These are phyloP conservation scores for Microctenopoma steveboyesi DNA, from an alignment of 2,797 vertebrate species.

Conservation along the genomic window DNA sequence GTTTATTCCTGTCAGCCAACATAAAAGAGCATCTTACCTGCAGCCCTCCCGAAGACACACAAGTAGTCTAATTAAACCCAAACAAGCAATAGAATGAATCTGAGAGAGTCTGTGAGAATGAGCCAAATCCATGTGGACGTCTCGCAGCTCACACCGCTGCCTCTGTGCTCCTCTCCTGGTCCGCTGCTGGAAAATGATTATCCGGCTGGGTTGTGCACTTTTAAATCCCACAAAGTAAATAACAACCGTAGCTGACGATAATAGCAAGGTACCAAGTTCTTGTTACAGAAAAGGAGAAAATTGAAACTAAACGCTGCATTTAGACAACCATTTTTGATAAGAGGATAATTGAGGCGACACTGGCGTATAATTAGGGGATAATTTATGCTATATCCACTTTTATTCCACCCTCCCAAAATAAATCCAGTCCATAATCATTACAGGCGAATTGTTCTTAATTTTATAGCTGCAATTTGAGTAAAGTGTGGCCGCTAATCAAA, in stretches of 20 bases:
- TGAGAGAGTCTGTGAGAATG: conserved; percentile 4
- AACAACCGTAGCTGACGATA: conserved; percentile 97
- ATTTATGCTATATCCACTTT: conserved; percentile 99
- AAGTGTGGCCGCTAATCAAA: conserved; percentile 98
- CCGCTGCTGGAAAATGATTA: conserved; percentile 92
- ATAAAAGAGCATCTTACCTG: conserved; percentile 58
- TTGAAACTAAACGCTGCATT: conserved; percentile 99
- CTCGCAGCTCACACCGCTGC: conserved; percentile 43
- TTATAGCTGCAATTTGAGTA: conserved; percentile 98
- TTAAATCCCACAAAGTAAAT: conserved; percentile 99
- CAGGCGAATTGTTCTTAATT: conserved; percentile 99
- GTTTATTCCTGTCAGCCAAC: conserved; percentile 9
- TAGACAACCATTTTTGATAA: conserved; percentile 99
- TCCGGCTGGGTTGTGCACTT: conserved; percentile 92
- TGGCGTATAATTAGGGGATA: conserved; percentile 99
- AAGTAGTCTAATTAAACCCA: conserved; percentile 1
- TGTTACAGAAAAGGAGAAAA: conserved; percentile 98
- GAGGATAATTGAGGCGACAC: conserved; percentile 99
- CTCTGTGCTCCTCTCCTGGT: conserved; percentile 85
- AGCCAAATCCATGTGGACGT: conserved; percentile 42
- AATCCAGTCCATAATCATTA: conserved; percentile 99
- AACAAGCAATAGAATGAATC: neutral
- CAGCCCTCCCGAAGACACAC: conserved; percentile 35
- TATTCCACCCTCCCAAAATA: conserved; percentile 99
- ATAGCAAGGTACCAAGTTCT: conserved; percentile 99